Base-by-base conservation (phyloP, 2,888 invertebrate genomes). In the Chelonus formosanus region DNA sequence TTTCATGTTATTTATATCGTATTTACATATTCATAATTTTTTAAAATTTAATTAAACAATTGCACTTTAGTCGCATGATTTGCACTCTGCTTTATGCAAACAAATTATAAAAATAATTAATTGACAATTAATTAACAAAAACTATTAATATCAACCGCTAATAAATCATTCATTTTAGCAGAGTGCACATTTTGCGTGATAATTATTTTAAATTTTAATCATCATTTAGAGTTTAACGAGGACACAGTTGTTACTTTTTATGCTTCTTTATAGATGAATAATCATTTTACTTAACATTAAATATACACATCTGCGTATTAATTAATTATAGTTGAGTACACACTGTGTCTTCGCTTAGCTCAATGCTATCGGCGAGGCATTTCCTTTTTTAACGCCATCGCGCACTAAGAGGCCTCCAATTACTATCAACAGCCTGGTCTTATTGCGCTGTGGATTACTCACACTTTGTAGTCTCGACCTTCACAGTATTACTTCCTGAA, bases 151-250 rank as follows among this genome's bases (percentile, higher is more conserved):
- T 43, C 31, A 10, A 43, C n/a, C 45, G 31, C 48, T 55, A 59
- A 50, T 65, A 59, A 47, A 56, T 63, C n/a, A 53, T 67, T 61
- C 64, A 67, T 68, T 69, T 58, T 67, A 75, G 71, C 78, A 74
- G 79, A 79, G 77, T 75, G 79, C 78, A 74, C 70, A 70, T 76
- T 73, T 71, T 74, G 75, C 70, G 73, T 73, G 69, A 65, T 60
- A 64, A 76, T 79, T 6, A 40, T 40, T 40, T 40, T 5, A 40
- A 40, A 40, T 40, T 40, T 40, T 76, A 74, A 73, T 75, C 74
- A 73, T 74, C 70, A 72, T 71, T 69, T 68, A 31, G 44, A 43
- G 56, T 56, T 40, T 43, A 56, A 44, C 44, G 40, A 44, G 56
- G 44, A 56, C 48, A 32, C 40, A 54, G 45, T 7, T 48, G 48